Base-by-base conservation (phyloP, 2,888 invertebrate species). In the Melolontha melolontha region DNA sequence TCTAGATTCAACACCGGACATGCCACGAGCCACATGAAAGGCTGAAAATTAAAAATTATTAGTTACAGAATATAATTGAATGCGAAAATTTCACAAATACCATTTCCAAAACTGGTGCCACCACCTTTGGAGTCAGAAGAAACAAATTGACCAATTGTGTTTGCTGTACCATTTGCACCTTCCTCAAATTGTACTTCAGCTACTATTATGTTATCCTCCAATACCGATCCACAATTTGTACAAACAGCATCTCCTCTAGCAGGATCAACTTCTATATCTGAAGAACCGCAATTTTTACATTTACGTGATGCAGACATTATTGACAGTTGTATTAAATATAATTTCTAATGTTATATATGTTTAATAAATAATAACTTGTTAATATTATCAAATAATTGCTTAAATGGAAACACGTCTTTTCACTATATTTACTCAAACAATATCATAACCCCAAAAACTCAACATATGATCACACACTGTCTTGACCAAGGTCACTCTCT, bases 131-230 rank as follows among this genome's bases (percentile, higher is more conserved):
- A 93, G 75, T 97, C 96, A 2, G 91, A 91, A 2, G 95, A 92
- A 0, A 96, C 97, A 85, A 96, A 97, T 81, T 96, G 96, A 29
- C 98, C 98, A 72, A 97, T 90, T 12, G 96, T 94, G 69, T 92
- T 91, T 55, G 91, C 89, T 8, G 92, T 93, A 27, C 98, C 98
- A 79, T 92, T 92, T 7, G 93, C 90, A 79, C 92, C 92, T 82
- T 99, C 98, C 82, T 96, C 94, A 80, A 98, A 99, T 82, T 97
- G 95, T 22, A 98, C 92, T 82, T 98, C 98, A 1, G 96, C 94
- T 22, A 99, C 97, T 79, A 99, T 98, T 64, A 96, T 92, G 77
- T 94, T 96, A 79, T 98, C 97, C 81, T 98, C 98, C 12, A 99
- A 85, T 1, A 99, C 98, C 6, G 94, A 92, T 27, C 98, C 99